Base-by-base conservation (phyloP, 2,888 invertebrate genomes). In the Pterostichus niger region DNA sequence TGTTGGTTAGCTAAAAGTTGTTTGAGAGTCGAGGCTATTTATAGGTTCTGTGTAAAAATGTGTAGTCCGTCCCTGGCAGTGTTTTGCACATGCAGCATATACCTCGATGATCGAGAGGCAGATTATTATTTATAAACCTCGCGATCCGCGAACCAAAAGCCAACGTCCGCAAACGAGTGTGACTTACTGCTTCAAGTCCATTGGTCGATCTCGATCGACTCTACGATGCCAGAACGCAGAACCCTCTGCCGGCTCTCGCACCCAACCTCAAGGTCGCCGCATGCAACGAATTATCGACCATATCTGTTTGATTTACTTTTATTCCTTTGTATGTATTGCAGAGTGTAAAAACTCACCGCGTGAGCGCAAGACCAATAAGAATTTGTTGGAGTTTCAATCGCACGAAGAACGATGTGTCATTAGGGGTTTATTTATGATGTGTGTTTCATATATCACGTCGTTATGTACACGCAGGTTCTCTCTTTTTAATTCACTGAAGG, bases 231-330 rank as follows among this genome's bases (percentile, higher is more conserved):
- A 31, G 31, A n/a, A 9, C 61, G 3, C 40, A 31, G 31, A n/a
- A 9, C 61, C 17, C 33, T 11, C n/a, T 24, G 61, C 61, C 24
- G 24, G 9, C 31, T 6, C 64, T 33, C 9, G 13, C 24, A 24
- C 24, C 24, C 24, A 24, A 24, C 17, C n/a, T 44, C 68, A 71
- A 71, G 77, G 44, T 77, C 77, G 44, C 56, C 33, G 76, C 77
- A 77, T 59, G 56, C 77, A 77, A 59, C 56, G 77, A 40, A 59
- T 59, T 77, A 77, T 77, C 77, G 59, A 49, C 59, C 77, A 77
- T 59, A 59, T 59, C 59, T 44, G 33, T 76, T 76, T 76, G 76
- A 76, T 76, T 76, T 76, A 76, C 76, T 76, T 76, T 76, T 76
- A 76, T 76, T 76, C 54, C 13, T 76, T 54, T 54, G 76, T 76